Evolutionary conservation across 2,113 vertebrate species (phyloP), one percentile per base, ranked within the genome.

Genomic region (Grammomys dolichurus): DNA sequence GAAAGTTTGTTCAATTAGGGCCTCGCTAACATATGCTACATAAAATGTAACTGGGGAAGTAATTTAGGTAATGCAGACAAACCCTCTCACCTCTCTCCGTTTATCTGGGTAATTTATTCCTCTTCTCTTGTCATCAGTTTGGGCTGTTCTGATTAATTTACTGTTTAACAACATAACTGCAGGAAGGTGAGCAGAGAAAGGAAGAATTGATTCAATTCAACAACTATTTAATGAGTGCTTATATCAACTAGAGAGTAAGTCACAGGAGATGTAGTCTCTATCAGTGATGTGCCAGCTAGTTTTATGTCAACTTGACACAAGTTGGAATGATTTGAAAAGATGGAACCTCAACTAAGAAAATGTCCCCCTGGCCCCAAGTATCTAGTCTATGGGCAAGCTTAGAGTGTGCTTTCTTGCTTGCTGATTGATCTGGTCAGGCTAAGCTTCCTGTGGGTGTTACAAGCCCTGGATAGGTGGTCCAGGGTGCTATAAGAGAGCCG

Each of bases 71-170:
- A 93, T 14, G 40, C 36, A 63, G 36, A 58, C 89, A 85, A 46
- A 48, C 51, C 20, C 54, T 22, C 48, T 89, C 28, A 87, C 54
- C 78, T 90, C 80, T 75, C 43, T 2, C 51, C 48, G 0, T 82
- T 93, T 75, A 86, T 69, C 65, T 93, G 54, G 43, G 26, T 90
- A 92, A 96, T 92, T 67, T 90, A 73, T 88, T 93, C 96, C 67
- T 95, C 81, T 95, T 89, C 93, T 82, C 63, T 90, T 54, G 31
- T 93, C 31, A 89, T 89, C 76, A 70, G 28, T 82, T 92, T 88
- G 26, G 31, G 65, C 65, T 70, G 28, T 92, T 95, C 88, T 92
- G 87, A 96, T 93, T 93, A 96, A 95, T 93, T 97, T 97, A 69
- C 69, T 95, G 81, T 88, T 90, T 95, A 80, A 95, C 1, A 28